A percentile compares a stretch with the other conserved stretches of the same genome.
phyloP scores from a whole-genome alignment of 1,140 invertebrate species.

The Belonocnema kinseyi region DNA sequence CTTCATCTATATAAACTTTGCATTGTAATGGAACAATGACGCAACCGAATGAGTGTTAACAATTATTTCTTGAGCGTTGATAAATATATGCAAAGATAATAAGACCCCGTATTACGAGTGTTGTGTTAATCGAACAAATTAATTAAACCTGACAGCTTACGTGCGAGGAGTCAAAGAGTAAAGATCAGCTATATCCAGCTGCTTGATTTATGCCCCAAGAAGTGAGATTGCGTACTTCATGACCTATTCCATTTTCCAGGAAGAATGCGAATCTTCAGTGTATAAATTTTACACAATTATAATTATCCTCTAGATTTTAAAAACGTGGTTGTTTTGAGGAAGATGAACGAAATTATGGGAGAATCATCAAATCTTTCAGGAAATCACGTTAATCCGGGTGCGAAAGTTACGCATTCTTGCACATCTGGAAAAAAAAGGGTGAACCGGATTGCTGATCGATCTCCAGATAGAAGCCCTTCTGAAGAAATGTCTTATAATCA shows the following conservation, averaged over 20 bases:
- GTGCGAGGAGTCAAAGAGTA: constrained; percentile 30
- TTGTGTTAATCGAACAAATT: constrained; percentile 23
- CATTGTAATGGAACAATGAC: not conserved
- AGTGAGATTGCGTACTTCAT: constrained; percentile 12
- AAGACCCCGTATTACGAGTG: constrained; percentile 1
- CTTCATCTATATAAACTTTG: not conserved
- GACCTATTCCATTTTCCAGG: constrained; percentile 28
- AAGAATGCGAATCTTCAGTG: not conserved
- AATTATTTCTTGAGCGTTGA: constrained; percentile 13
- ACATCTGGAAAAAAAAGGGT: not conserved
- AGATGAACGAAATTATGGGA: constrained; percentile 19
- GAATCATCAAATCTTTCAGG: not conserved
- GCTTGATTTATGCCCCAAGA: not conserved
- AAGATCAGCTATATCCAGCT: constrained; percentile 20
- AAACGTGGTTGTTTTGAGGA: not conserved
- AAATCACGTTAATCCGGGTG: too few species aligned
- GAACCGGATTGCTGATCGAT: not conserved
- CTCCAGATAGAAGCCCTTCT: not conserved
- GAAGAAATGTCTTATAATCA: not conserved
- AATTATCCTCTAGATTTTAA: not conserved
- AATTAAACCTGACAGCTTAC: constrained; percentile 30
- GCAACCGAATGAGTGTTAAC: not conserved
- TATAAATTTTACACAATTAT: not conserved
- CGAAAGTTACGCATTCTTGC: constrained; percentile 1
- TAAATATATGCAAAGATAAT: not conserved